Conservation (phyloP, 2,888 invertebrate genomes). For the Agapostemon virescens region DNA sequence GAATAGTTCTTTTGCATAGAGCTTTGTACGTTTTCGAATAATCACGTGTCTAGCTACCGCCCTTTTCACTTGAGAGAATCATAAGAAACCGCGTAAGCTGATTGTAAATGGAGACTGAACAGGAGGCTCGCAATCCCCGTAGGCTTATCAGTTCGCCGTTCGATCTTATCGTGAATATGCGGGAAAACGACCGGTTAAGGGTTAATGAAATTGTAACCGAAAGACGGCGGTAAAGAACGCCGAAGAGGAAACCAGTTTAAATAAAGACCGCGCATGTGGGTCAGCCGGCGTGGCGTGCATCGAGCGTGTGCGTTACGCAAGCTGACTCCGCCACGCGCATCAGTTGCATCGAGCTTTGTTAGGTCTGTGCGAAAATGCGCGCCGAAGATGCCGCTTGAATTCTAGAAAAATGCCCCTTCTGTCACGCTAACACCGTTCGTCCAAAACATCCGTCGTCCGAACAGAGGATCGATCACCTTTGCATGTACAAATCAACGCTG, state of each 20-base stretch:
- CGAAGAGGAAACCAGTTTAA: constrained; percentile 79
- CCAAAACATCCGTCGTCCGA: background rate
- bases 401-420: background rate
- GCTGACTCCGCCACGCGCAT: constrained; percentile 48
- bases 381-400: background rate
- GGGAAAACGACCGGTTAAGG: background rate
- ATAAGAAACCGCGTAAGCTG: too few species aligned
- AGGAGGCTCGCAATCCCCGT: too few species aligned
- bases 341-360: constrained; percentile 51
- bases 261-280: constrained; percentile 80
- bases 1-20: too few species aligned
- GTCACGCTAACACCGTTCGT: background rate
- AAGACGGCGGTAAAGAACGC: constrained; percentile 73
- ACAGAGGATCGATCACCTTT: background rate
- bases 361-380: constrained; percentile 7
- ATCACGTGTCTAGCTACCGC: too few species aligned
- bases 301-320: constrained; percentile 67
- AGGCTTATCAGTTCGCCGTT: too few species aligned
- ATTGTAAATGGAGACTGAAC: too few species aligned
- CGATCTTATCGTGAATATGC: too few species aligned
- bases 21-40: too few species aligned
- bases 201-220: constrained; percentile 65
- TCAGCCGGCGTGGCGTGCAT: constrained; percentile 76
- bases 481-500: too few species aligned
- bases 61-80: too few species aligned